These are phyloP conservation scores for Crotalus tigris DNA, from an alignment of 2,113 vertebrate genomes.

Conservation along the genomic window DNA sequence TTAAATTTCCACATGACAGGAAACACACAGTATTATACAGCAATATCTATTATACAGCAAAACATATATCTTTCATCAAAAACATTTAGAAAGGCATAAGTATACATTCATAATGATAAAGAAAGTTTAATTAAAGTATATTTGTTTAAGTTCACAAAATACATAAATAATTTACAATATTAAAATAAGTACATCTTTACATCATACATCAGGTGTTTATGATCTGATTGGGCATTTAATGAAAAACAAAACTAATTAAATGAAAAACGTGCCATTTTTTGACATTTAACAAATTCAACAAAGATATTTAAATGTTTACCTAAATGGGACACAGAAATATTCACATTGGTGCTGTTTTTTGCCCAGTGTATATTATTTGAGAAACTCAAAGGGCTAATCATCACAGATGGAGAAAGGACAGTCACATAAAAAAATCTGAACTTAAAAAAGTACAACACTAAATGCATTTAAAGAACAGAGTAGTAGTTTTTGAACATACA, in stretches of 20 bases:
- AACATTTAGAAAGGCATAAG: conserved; percentile 28
- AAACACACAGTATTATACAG: not conserved
- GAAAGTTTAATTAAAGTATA: conserved; percentile 8
- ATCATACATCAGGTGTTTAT: not conserved
- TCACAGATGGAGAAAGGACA: not conserved
- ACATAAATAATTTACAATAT: conserved; percentile 11
- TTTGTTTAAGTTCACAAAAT: conserved; percentile 24
- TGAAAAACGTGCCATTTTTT: not conserved
- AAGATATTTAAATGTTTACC: not conserved
- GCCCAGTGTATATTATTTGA: not conserved
- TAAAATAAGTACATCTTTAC: not conserved
- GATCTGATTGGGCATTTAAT: not conserved
- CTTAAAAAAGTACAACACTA: not conserved
- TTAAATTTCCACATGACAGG: not conserved
- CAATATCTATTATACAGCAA: conserved; percentile 2
- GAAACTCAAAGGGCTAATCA: not conserved
- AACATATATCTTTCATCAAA: conserved; percentile 15
- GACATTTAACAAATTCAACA: not conserved
- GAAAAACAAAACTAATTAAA: not conserved
- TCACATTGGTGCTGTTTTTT: not conserved
- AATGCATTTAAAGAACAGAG: not conserved
- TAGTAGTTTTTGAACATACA: not conserved
- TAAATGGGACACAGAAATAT: not conserved
- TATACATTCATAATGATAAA: conserved; percentile 40
- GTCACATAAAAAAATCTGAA: not conserved